Percentiles rank a stretch among this genome's conserved stretches.
phyloP scores from a whole-genome alignment of 1,140 invertebrate species.

The Oppia nitens region DNA sequence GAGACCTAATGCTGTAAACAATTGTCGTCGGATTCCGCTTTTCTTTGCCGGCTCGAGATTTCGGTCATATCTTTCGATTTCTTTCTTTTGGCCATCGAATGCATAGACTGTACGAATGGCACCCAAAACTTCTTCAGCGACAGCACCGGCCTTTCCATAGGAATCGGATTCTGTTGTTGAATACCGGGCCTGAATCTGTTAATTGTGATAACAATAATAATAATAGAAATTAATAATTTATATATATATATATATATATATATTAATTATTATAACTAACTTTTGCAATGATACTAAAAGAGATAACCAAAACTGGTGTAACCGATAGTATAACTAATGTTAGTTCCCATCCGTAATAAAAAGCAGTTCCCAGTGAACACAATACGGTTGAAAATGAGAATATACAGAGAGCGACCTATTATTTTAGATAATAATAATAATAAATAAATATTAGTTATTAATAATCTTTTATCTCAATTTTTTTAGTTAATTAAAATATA shows the following conservation, averaged over 20 bases:
- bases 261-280: background rate
- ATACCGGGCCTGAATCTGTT: conserved; percentile 8
- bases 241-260: background rate
- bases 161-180: conserved; percentile 23
- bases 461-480: too few relatives aligned
- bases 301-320: conserved; percentile 31
- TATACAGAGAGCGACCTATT: conserved; percentile 29
- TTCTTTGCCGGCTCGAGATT: conserved; percentile 38
- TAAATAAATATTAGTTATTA: too few relatives aligned
- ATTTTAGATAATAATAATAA: background rate
- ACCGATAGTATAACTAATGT: conserved; percentile 28
- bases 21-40: conserved; percentile 48
- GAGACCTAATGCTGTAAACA: conserved; percentile 39
- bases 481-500: background rate
- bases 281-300: conserved; percentile 35
- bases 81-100: conserved; percentile 31
- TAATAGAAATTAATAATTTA: background rate
- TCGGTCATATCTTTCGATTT: conserved; percentile 32
- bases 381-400: conserved; percentile 30
- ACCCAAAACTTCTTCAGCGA: conserved; percentile 32
- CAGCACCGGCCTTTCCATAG: conserved; percentile 32
- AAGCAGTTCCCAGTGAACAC: conserved; percentile 29
- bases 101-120: conserved; percentile 30
- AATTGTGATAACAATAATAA: too few relatives aligned
- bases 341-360: conserved; percentile 32